Base-by-base conservation (phyloP, 2,113 vertebrate species). In the Catharus minimus region DNA sequence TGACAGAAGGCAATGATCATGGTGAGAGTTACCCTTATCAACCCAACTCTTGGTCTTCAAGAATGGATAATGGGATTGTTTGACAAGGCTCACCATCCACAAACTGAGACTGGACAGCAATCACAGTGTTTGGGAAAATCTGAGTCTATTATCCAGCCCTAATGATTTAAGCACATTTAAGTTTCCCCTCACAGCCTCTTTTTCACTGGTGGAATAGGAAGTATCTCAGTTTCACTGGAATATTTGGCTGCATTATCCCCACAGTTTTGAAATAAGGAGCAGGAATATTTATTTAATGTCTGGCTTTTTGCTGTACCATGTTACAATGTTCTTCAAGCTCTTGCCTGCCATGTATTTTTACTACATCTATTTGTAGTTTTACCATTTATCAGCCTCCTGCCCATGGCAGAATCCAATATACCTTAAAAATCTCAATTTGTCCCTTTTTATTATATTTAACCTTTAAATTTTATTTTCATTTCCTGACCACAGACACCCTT, bases 131-230 rank as follows among this genome's bases (percentile, higher is more conserved):
- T 38, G 73, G 61, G 72, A 60, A 74, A 86, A 72, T 41, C 91
- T 78, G 65, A 74, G 81, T 53, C 69, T 32, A 22, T 92, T 77
- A 86, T 11, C 80, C 83, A 74, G 65, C 10, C 73, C 86, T 94
- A 94, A 93, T 65, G 91, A 76, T 53, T 94, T 92, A 56, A 95
- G 81, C 74, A 89, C 17, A 72, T 77, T 76, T 80, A 62, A 86
- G 56, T 53, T 80, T 64, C 80, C 62, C 83, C 44, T 88, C 24
- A 30, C 64, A 83, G 90, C 56, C 83, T 62, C 47, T n/a, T 39
- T 69, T 44, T 71, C 30, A 64, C 56, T 49, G 68, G 55, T 11
- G 53, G 44, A 84, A 33, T 22, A 77, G 50, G 43, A 91, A 65
- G 36, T 22, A 23, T 36, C 74, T 83, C 56, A 43, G 88, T 83